These are phyloP conservation scores for Struthidea cinerea DNA, from an alignment of 2,113 vertebrate species.

Conservation along the genomic window DNA sequence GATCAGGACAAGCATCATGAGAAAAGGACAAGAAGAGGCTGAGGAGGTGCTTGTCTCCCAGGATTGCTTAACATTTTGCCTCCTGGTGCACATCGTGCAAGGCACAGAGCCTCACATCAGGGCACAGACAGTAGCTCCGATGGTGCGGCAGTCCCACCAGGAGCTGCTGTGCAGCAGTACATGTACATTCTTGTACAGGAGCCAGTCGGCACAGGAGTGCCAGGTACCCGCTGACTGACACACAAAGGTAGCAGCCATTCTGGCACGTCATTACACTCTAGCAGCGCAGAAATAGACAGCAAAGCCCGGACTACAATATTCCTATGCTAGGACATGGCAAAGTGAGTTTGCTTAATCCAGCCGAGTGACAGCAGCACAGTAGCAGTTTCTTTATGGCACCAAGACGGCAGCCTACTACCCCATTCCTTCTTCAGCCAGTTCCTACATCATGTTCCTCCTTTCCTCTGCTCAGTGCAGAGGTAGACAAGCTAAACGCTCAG, in stretches of 20 bases:
- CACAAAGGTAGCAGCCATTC: not conserved
- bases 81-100: rapidly evolving
- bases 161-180: not conserved
- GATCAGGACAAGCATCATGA: not conserved
- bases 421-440: not conserved
- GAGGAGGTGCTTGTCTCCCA: not conserved
- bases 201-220: not conserved
- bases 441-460: not conserved
- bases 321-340: not conserved
- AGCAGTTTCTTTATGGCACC: not conserved
- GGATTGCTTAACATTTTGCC: not conserved
- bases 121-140: not conserved
- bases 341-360: not conserved
- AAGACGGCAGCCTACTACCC: not conserved
- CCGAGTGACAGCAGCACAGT: not conserved
- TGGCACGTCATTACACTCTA: not conserved
- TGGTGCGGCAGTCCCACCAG: not conserved
- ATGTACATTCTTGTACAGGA: not conserved
- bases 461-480: rapidly evolving
- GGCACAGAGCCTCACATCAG: not conserved
- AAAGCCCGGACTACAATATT: not conserved
- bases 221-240: not conserved
- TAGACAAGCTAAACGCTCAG: rapidly evolving
- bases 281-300: not conserved
- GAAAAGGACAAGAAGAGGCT: not conserved